A percentile compares a stretch with the other conserved stretches of the same genome.
Evolutionary conservation across 2,888 invertebrate genomes (phyloP).

Genomic region (Zaprionus lineosus): DNA sequence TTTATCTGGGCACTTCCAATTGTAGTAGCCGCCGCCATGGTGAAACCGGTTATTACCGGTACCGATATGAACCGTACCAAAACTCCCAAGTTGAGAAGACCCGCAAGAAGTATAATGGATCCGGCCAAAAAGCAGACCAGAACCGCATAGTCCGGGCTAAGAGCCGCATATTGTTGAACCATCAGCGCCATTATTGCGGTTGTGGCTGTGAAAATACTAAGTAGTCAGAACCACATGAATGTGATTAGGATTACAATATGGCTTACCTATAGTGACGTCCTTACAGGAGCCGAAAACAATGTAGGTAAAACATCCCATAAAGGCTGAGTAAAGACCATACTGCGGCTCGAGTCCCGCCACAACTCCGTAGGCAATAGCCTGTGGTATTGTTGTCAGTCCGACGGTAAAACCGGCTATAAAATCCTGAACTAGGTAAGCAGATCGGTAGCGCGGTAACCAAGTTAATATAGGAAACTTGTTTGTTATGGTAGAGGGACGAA

Average conservation of each 20-base stretch:
- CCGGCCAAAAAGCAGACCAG: constrained; percentile 90
- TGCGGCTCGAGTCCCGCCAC: constrained; percentile 88
- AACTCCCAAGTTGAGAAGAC: constrained; percentile 90
- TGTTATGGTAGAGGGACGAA: constrained; percentile 84
- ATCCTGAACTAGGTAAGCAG: constrained; percentile 88
- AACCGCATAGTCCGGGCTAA: constrained; percentile 88
- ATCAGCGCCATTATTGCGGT: constrained; percentile 95
- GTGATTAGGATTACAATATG: background rate
- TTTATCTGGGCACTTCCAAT: constrained; percentile 92
- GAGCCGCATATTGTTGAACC: constrained; percentile 87
- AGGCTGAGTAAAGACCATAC: constrained; percentile 96
- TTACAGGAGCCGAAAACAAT: constrained; percentile 93
- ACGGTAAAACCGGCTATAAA: constrained; percentile 93
- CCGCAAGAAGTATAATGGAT: constrained; percentile 87
- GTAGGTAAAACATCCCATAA: constrained; percentile 97
- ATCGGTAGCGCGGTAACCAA: constrained; percentile 90
- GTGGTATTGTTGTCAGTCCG: constrained; percentile 91
- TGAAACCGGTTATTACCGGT: constrained; percentile 93
- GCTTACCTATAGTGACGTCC: constrained; percentile 89
- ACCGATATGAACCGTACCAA: constrained; percentile 92
- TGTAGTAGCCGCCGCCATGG: constrained; percentile 92
- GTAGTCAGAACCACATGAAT: background rate
- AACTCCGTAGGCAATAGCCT: constrained; percentile 91
- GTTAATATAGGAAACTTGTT: constrained; percentile 87
- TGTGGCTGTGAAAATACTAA: constrained; percentile 85